Evolutionary conservation across 2,797 vertebrate species (phyloP).

Genomic region (Leptoclinus maculatus): DNA sequence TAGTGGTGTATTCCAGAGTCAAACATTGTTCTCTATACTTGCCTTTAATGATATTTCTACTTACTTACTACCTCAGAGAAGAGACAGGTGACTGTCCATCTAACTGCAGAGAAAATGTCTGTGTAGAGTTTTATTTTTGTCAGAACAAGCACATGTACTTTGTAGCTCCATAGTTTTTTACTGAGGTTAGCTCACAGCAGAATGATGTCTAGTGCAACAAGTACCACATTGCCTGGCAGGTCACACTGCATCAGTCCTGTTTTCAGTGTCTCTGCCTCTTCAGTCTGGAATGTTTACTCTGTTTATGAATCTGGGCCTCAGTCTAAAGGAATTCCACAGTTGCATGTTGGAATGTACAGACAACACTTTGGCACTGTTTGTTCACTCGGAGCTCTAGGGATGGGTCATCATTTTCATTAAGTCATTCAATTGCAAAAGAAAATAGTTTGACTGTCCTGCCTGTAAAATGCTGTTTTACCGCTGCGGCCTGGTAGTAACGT

Average conservation of each 20-base stretch:
- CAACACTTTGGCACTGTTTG: background rate
- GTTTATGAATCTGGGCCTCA: constrained; percentile 27
- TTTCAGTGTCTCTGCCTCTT: constrained; percentile 30
- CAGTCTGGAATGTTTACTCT: constrained; percentile 56
- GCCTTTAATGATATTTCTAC: constrained; percentile 76
- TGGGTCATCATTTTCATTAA: background rate
- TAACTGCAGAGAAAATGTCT: constrained; percentile 76
- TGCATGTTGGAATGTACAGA: constrained; percentile 18
- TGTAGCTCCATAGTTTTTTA: constrained; percentile 70
- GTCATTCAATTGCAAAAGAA: background rate
- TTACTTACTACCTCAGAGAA: constrained; percentile 83
- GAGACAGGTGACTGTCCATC: constrained; percentile 70
- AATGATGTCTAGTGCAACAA: constrained; percentile 47
- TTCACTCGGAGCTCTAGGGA: background rate
- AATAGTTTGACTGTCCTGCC: too few species aligned
- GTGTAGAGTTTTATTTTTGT: constrained; percentile 75
- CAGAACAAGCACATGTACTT: constrained; percentile 78
- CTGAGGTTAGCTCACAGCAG: constrained; percentile 59
- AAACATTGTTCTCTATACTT: constrained; percentile 62
- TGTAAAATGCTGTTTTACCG: too few species aligned
- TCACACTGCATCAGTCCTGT: constrained; percentile 35
- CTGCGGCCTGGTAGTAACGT: too few species aligned
- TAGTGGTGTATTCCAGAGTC: constrained; percentile 50
- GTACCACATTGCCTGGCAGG: constrained; percentile 29
- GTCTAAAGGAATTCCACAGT: constrained; percentile 16